These are phyloP conservation scores for Rhynchonycteris naso DNA, from an alignment of 2,797 vertebrate species.

Conservation along the genomic window DNA sequence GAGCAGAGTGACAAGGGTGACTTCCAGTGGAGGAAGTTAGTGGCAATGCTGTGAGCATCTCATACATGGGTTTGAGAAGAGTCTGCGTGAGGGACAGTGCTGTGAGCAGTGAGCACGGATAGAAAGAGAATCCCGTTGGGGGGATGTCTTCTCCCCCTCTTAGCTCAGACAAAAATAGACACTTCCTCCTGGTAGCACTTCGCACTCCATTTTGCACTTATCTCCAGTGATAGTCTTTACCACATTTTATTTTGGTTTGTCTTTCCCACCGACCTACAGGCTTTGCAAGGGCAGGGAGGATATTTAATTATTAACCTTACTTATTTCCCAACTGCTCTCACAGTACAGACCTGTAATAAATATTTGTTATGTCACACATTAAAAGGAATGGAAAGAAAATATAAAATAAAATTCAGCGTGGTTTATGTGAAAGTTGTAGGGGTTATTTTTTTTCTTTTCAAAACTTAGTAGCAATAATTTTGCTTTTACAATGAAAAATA, in stretches of 20 bases:
- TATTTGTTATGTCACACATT: background rate
- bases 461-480: background rate
- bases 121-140: background rate
- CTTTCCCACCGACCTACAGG: background rate
- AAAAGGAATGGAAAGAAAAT: constrained; percentile 7
- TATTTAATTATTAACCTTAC: constrained; percentile 28
- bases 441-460: background rate
- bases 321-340: background rate
- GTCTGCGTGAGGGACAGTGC: too few species aligned
- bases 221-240: background rate
- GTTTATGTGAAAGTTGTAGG: background rate
- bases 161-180: background rate
- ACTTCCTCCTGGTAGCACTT: background rate
- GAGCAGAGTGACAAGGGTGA: background rate
- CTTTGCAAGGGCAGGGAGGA: background rate
- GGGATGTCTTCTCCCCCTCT: background rate
- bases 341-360: background rate
- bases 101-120: rapidly evolving
- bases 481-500: background rate
- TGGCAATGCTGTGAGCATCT: background rate
- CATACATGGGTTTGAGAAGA: too few species aligned
- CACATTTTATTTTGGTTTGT: constrained; percentile 27
- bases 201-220: background rate
- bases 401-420: background rate
- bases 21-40: background rate